Evolutionary conservation across 2,888 invertebrate species (phyloP).

Genomic region (Drosophila setosimentum): DNA sequence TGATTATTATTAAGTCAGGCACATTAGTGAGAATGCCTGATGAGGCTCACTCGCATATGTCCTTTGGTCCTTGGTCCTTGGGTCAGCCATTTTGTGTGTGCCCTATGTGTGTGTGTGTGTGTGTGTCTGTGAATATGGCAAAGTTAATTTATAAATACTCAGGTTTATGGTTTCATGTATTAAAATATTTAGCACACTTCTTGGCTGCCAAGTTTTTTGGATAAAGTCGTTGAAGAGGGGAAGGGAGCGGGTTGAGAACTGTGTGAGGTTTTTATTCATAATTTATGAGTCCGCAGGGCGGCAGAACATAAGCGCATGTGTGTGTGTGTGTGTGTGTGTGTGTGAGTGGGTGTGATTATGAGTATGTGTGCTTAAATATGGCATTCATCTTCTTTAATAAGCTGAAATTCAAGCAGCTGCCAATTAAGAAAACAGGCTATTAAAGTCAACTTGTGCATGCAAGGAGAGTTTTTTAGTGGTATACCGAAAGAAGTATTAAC

Average conservation of each 20-base stretch:
- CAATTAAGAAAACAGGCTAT: constrained; percentile 8
- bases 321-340: constrained; percentile 16
- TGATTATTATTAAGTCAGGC: constrained; percentile 83
- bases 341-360: constrained; percentile 1
- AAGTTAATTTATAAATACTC: constrained; percentile 77
- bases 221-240: constrained; percentile 1
- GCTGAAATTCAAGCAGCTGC: constrained; percentile 29
- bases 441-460: neutral
- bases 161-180: constrained; percentile 74
- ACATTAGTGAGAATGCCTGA: constrained; percentile 80
- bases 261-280: constrained; percentile 67
- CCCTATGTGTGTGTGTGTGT: constrained; percentile 4
- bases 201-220: constrained; percentile 43
- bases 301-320: constrained; percentile 38
- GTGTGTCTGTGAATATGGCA: constrained; percentile 34
- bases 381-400: constrained; percentile 24
- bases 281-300: constrained; percentile 68
- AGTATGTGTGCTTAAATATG: constrained; percentile 8
- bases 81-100: constrained; percentile 51
- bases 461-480: neutral
- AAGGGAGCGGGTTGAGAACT: neutral
- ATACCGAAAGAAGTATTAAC: neutral
- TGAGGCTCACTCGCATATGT: constrained; percentile 43
- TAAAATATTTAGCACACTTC: constrained; percentile 78
- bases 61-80: constrained; percentile 34